These are phyloP conservation scores for Pseudonaja textilis DNA, from an alignment of 2,113 vertebrate genomes.

Conservation along the genomic window DNA sequence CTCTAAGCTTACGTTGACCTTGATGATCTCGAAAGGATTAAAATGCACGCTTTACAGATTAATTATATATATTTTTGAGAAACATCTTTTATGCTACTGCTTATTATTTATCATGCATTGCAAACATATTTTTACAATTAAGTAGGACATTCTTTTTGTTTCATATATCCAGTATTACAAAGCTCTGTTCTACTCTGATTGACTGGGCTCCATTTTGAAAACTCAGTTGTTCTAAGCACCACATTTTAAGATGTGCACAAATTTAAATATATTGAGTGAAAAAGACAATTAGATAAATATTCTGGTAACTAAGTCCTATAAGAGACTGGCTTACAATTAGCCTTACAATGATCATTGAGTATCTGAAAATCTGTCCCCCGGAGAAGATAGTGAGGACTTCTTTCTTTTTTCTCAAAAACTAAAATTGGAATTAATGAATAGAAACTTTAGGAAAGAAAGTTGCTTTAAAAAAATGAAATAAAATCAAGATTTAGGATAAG, in stretches of 20 bases:
- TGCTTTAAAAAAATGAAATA: background rate
- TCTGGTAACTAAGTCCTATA: background rate
- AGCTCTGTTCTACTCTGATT: background rate
- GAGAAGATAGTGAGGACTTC: background rate
- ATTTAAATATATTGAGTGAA: background rate
- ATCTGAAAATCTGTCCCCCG: background rate
- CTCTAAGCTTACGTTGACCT: background rate
- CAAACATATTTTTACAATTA: background rate
- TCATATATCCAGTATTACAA: background rate
- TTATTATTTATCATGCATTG: background rate
- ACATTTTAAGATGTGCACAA: background rate
- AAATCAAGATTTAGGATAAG: background rate
- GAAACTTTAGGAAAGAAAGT: background rate
- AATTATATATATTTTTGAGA: constrained; percentile 3
- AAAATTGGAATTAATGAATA: background rate
- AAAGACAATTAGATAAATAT: background rate
- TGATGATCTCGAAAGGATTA: constrained; percentile 8
- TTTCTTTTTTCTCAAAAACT: background rate
- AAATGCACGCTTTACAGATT: background rate
- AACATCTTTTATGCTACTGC: background rate
- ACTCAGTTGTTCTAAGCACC: background rate
- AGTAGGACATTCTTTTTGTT: background rate
- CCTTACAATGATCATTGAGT: background rate
- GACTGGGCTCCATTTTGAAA: background rate
- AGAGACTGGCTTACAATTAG: background rate